Conservation (phyloP, 2,888 invertebrate species). For the Polydrusus tereticollis region DNA sequence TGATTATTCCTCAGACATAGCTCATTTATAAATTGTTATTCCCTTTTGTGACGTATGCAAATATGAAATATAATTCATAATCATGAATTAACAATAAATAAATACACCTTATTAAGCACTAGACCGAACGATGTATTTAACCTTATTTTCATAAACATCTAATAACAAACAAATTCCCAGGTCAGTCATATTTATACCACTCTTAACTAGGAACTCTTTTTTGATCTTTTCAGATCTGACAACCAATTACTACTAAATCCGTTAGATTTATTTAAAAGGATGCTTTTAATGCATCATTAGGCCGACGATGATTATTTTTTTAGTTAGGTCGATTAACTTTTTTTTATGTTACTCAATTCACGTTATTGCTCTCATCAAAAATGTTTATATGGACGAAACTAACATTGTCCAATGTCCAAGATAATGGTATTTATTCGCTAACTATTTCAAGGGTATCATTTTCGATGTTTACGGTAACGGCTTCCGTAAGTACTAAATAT, state of each 20-base stretch:
- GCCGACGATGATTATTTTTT: not conserved
- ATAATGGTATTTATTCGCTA: too few relatives aligned
- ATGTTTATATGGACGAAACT: too few relatives aligned
- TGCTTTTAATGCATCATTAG: slow-evolving; percentile 23
- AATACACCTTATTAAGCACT: not conserved
- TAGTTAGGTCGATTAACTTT: not conserved
- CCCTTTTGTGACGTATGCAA: too few relatives aligned
- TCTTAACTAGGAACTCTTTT: slow-evolving; percentile 9
- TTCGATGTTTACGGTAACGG: too few relatives aligned
- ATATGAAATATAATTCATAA: too few relatives aligned
- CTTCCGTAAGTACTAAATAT: too few relatives aligned
- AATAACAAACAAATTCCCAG: not conserved
- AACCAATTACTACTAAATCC: slow-evolving; percentile 27
- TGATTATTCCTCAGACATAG: too few relatives aligned
- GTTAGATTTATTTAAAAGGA: slow-evolving; percentile 24
- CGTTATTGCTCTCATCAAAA: not conserved
- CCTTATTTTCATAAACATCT: not conserved
- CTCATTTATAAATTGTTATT: too few relatives aligned
- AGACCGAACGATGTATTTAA: not conserved
- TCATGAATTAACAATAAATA: too few relatives aligned
- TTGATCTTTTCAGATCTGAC: slow-evolving; percentile 23
- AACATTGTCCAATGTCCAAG: too few relatives aligned
- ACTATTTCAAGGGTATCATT: too few relatives aligned
- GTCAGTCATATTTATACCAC: not conserved
- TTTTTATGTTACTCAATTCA: not conserved